Percentiles rank a stretch among this genome's conserved stretches.
Evolutionary conservation across 2,797 vertebrate species (phyloP).

Genomic region (Acrocephalus scirpaceus): DNA sequence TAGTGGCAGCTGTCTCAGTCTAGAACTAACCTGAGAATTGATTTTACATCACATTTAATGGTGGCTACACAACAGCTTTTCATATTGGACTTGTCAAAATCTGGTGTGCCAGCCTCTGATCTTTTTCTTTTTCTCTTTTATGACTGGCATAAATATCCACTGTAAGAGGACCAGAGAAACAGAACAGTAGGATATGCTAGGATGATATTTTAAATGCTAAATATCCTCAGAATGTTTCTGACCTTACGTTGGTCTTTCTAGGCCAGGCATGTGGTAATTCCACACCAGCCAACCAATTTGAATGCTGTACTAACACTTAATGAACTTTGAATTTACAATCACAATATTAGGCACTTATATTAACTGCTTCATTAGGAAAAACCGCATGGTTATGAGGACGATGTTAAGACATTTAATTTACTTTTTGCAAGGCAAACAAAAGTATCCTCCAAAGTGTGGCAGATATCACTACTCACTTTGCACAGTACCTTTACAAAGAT

Average conservation of each 20-base stretch:
- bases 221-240: background rate
- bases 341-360: background rate
- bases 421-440: slow-evolving; percentile 5
- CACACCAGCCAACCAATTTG: background rate
- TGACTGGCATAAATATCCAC: background rate
- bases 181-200: background rate
- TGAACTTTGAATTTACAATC: slow-evolving; percentile 25
- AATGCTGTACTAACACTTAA: background rate
- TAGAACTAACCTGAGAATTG: background rate
- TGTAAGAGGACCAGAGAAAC: background rate
- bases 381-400: background rate
- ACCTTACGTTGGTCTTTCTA: background rate
- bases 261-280: background rate
- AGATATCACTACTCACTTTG: background rate
- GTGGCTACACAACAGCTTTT: background rate
- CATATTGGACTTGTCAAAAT: background rate
- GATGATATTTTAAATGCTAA: background rate
- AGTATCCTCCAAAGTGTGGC: background rate
- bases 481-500: background rate
- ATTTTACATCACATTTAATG: background rate
- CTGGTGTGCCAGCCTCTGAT: background rate
- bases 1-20: background rate
- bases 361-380: slow-evolving; percentile 42
- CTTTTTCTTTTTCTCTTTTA: background rate
- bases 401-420: slow-evolving; percentile 17